Base-by-base conservation (phyloP, 2,888 invertebrate genomes). In the Drosophila suboccidentalis region DNA sequence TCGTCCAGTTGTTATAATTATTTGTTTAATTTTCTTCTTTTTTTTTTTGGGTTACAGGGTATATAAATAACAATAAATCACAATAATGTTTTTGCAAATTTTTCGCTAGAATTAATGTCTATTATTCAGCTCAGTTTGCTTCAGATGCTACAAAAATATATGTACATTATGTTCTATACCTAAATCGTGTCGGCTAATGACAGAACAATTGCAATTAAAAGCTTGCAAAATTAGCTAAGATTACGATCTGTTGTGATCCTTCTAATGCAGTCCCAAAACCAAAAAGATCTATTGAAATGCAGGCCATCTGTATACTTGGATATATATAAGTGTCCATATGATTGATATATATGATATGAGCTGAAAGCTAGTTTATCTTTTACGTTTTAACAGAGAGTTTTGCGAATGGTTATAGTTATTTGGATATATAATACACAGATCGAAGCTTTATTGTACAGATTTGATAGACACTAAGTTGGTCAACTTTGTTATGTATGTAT, bases 21-120 rank as follows among this genome's bases (percentile, higher is more conserved):
- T n/a, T 19, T 4, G 32, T 17, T 51, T 41, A 39, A 19, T 11
- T 15, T 15, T 8, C 13, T 15, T 15, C 13, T 15, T 15, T 17
- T 22, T 38, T 39, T 11, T 26, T 3, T 26, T 32, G 41, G n/a
- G 10, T 10, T 39, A 39, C 67, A 67, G 78, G 63, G 61, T 74
- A 73, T 67, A 79, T 60, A 82, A 86, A 84, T 83, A 86, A 86
- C 78, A 75, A 86, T 84, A 84, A 86, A 84, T 83, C 83, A 83
- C 83, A 83, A 84, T 89, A 77, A 83, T 65, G 67, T 80, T 81
- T 75, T 75, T 75, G 78, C 86, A 88, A 83, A 88, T 78, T 88
- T 80, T 29, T 75, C 50, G 78, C 83, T 88, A 84, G 70, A 82
- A 73, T 82, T 83, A 69, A 73, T 75, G 69, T 63, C 87, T 88